Conservation (phyloP, 2,113 vertebrate genomes). For the Baryphthengus martii region DNA sequence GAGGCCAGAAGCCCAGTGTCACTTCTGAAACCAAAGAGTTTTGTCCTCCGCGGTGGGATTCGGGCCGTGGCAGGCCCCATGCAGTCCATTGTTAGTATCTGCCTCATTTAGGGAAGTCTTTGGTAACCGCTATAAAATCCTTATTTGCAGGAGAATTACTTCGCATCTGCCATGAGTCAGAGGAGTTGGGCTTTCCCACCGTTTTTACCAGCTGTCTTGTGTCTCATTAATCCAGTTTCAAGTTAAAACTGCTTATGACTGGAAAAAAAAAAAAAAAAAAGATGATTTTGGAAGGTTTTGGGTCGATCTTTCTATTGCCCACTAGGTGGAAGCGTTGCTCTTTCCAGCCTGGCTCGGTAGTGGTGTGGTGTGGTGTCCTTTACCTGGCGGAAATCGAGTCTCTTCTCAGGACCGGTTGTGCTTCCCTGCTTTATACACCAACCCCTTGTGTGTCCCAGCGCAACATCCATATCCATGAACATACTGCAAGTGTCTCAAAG, state of each 20-base stretch:
- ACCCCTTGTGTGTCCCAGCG: background rate
- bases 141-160: constrained; percentile 53
- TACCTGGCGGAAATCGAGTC: constrained; percentile 25
- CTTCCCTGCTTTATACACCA: constrained; percentile 11
- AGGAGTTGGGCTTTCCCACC: constrained; percentile 41
- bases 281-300: background rate
- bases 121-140: constrained; percentile 49
- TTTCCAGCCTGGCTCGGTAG: background rate
- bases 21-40: background rate
- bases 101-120: constrained; percentile 42
- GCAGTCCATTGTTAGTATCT: constrained; percentile 48
- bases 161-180: constrained; percentile 39
- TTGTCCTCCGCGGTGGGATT: constrained; percentile 17
- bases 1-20: background rate
- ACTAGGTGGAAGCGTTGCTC: constrained; percentile 66
- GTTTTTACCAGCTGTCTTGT: constrained; percentile 59
- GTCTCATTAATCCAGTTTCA: constrained; percentile 58
- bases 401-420: background rate
- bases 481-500: constrained; percentile 17
- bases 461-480: background rate
- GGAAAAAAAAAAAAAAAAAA: constrained; percentile 10
- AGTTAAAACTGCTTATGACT: constrained; percentile 45
- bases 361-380: background rate
- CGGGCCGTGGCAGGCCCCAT: background rate
- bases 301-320: background rate